Conservation (phyloP, 2,113 vertebrate genomes). For the Colaptes auratus region DNA sequence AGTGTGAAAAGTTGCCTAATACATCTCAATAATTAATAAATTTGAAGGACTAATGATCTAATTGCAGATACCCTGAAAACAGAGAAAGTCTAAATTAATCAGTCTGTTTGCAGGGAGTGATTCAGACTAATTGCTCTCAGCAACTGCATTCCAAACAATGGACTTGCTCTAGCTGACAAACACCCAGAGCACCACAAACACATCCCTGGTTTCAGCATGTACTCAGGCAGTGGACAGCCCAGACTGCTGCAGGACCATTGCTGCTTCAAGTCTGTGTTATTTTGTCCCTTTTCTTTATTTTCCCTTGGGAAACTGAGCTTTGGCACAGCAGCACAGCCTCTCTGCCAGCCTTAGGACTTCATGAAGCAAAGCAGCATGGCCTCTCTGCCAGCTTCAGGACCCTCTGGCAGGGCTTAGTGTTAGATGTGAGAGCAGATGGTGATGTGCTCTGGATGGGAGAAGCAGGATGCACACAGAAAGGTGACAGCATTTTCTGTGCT, state of each 20-base stretch:
- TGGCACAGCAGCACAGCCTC: neutral
- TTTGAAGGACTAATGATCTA: slow-evolving; percentile 63
- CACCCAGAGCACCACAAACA: neutral
- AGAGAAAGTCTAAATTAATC: slow-evolving; percentile 45
- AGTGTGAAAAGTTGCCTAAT: slow-evolving; percentile 41
- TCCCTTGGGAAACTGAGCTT: neutral
- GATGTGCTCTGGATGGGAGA: too few species aligned
- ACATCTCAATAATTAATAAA: slow-evolving; percentile 64
- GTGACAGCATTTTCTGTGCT: neutral
- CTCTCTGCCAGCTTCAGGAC: neutral
- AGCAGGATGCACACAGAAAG: too few species aligned
- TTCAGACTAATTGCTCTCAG: slow-evolving; percentile 56
- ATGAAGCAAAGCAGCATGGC: neutral
- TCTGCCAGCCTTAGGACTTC: neutral
- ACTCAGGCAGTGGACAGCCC: neutral
- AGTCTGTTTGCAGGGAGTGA: neutral
- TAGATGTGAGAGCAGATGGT: neutral
- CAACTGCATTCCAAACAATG: slow-evolving; percentile 50
- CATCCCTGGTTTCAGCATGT: neutral
- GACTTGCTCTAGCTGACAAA: slow-evolving; percentile 28
- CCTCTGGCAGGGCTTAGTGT: neutral
- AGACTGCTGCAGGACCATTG: neutral
- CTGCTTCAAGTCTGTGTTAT: rapidly evolving
- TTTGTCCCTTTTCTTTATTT: neutral
- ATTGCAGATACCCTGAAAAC: slow-evolving; percentile 58